Base-by-base conservation (phyloP, 2,888 invertebrate genomes). In the Eudasyphora cyanicolor region DNA sequence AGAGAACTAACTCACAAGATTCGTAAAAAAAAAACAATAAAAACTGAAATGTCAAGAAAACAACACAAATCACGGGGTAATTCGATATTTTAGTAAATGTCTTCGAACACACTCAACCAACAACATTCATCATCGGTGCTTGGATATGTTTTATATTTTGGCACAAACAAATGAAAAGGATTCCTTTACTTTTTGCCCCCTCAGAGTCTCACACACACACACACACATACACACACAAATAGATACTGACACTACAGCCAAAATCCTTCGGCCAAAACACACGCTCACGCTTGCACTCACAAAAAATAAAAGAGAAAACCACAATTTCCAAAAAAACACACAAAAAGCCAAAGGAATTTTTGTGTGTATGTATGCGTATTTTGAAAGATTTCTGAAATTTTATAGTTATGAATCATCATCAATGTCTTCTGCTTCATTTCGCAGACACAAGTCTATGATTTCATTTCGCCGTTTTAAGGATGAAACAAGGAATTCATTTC, bases 101-200 rank as follows among this genome's bases (percentile, higher is more conserved):
- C 4, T 2, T 12, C n/a, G 32, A 7, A 45, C 19, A 69, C 45
- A 45, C 21, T 69, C 14, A 32, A 21, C 32, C 14, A 32, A 21
- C 32, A 78, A 24, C 12, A 57, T 27, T 57, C 49, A 17, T 4
- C 49, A 17, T 17, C 5, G 45, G 35, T 35, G 5, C n/a, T 10
- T 49, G 49, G 12, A n/a, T 49, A 14, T 49, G 69, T 82, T 78
- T 76, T 51, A 60, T 54, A 2, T 54, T 75, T 76, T 71, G 45
- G 57, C 74, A 82, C 74, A 73, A 73, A 73, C 74, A 77, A n/a
- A 82, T 77, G 14, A 62, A 60, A 70, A 73, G 19, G n/a, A 21
- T 57, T 78, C 70, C 62, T 78, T 10, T 69, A n/a, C n/a, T n/a
- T n/a, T n/a, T n/a, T n/a, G n/a, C n/a, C 24, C 2, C 19, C 54